A percentile compares a stretch with the other conserved stretches of the same genome.
Evolutionary conservation across 1,140 invertebrate species (phyloP).

Genomic region (Drosophila ogumai): DNA sequence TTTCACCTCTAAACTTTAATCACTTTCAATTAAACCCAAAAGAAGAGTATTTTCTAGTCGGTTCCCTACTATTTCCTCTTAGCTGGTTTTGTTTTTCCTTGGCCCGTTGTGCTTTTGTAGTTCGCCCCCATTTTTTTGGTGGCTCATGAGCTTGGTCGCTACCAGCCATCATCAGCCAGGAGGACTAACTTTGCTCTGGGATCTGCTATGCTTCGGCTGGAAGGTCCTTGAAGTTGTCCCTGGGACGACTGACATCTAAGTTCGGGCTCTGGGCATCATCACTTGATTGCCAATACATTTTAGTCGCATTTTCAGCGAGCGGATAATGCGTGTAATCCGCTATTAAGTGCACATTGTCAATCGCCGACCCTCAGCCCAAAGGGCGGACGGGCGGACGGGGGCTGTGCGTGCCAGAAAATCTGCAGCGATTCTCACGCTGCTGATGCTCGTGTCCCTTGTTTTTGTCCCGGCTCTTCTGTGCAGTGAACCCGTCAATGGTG

Average conservation of each 20-base stretch:
- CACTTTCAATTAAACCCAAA: too few species aligned
- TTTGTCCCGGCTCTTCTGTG: constrained; percentile 52
- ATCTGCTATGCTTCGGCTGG: constrained; percentile 13
- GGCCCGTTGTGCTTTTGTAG: constrained; percentile 13
- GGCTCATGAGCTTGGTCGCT: background rate
- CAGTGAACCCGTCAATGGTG: constrained; percentile 74
- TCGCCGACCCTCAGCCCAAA: constrained; percentile 43
- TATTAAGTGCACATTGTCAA: constrained; percentile 84
- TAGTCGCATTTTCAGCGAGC: constrained; percentile 74
- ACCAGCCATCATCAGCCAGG: constrained; percentile 7
- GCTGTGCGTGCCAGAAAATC: constrained; percentile 77
- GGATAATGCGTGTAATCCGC: constrained; percentile 85
- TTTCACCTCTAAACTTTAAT: background rate
- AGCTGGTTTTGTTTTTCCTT: constrained; percentile 10
- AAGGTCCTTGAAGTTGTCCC: constrained; percentile 30
- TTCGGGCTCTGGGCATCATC: constrained; percentile 57
- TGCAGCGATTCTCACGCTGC: constrained; percentile 82
- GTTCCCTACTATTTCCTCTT: background rate
- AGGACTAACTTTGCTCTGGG: constrained; percentile 12
- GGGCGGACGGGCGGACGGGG: constrained; percentile 8
- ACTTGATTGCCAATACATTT: constrained; percentile 83
- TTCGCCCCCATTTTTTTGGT: constrained; percentile 8
- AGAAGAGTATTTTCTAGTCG: background rate
- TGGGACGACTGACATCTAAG: constrained; percentile 46
- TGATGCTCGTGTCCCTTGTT: constrained; percentile 59